phyloP scores from a whole-genome alignment of 2,797 vertebrate genomes.

The Hyperoplus immaculatus region DNA sequence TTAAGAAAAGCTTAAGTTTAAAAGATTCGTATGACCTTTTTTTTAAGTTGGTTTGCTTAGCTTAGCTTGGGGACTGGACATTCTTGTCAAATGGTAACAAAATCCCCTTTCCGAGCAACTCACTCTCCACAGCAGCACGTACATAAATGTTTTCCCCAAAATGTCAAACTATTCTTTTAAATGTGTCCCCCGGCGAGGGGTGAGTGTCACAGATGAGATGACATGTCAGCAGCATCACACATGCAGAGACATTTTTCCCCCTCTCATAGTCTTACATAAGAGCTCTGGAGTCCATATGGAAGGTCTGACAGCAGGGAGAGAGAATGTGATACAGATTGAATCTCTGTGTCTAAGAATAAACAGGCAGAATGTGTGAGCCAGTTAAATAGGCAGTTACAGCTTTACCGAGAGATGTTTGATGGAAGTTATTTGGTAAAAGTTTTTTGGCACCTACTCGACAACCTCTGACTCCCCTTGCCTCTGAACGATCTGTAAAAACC shows the following conservation, averaged over 20 bases:
- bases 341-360: slow-evolving; percentile 52
- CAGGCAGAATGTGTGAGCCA: slow-evolving; percentile 20
- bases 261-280: slow-evolving; percentile 49
- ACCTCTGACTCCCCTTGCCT: slow-evolving; percentile 21
- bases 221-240: slow-evolving; percentile 41
- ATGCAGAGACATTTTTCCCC: slow-evolving; percentile 8
- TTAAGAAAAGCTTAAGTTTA: slow-evolving; percentile 1
- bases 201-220: slow-evolving; percentile 32
- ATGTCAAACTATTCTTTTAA: slow-evolving; percentile 23
- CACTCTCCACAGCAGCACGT: neutral
- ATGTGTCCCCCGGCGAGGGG: neutral
- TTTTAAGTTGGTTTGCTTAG: neutral
- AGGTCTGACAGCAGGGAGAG: slow-evolving; percentile 48
- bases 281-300: slow-evolving; percentile 42
- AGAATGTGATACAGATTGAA: slow-evolving; percentile 52
- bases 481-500: slow-evolving; percentile 41
- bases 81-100: neutral
- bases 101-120: neutral
- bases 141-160: neutral
- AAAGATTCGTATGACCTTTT: neutral
- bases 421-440: slow-evolving; percentile 34
- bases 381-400: neutral
- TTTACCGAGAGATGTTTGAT: slow-evolving; percentile 43
- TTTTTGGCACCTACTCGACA: slow-evolving; percentile 29
- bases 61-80: slow-evolving; percentile 11